These are phyloP conservation scores for Empidonax traillii DNA, from an alignment of 2,113 vertebrate genomes.

Conservation along the genomic window DNA sequence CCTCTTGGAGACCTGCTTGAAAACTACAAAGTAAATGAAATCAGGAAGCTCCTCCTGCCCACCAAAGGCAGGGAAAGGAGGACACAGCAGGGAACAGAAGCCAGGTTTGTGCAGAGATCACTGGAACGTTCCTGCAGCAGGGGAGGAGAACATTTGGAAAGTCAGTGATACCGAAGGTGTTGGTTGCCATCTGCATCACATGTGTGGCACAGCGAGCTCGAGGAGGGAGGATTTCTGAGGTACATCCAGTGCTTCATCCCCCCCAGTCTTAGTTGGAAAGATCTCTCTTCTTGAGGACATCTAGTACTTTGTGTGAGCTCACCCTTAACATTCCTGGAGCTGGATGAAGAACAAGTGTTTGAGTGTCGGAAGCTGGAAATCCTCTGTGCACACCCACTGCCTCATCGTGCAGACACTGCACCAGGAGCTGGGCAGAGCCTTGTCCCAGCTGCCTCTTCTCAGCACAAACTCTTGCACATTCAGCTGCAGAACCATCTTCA, in stretches of 20 bases:
- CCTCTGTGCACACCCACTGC: not conserved
- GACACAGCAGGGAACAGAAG: not conserved
- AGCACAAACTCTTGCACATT: not conserved
- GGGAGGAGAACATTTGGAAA: not conserved
- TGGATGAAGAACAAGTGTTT: not conserved
- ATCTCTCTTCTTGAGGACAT: not conserved
- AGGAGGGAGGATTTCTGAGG: not conserved
- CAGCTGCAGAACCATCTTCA: not conserved
- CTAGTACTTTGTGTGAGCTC: not conserved
- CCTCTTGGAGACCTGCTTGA: not conserved
- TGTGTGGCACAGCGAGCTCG: rapidly evolving
- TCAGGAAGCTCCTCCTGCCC: not conserved
- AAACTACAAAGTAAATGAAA: not conserved
- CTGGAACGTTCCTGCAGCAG: not conserved
- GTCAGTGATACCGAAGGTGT: not conserved
- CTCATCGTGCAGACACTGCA: rapidly evolving
- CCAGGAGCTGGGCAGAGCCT: not conserved
- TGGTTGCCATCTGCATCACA: not conserved
- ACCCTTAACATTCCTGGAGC: rapidly evolving
- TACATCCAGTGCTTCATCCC: not conserved
- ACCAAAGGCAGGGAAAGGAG: not conserved
- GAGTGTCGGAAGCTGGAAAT: not conserved
- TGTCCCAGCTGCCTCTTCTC: not conserved
- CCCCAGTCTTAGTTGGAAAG: not conserved
- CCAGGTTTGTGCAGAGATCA: not conserved